Base-by-base conservation (phyloP, 53 echinoderm and acorn worm species). In the Actinopyga echinites region DNA sequence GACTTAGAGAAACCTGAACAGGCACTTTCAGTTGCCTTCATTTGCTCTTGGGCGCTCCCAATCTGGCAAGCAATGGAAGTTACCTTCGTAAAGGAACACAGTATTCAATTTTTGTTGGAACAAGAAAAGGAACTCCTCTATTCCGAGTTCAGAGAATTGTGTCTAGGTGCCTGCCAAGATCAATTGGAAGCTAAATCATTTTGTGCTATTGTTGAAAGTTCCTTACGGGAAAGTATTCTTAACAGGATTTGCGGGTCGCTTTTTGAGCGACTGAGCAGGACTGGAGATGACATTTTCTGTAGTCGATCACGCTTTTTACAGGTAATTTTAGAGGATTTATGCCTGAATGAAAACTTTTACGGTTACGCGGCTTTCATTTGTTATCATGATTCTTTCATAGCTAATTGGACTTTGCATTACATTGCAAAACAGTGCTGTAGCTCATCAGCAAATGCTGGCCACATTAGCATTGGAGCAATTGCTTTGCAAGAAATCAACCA, bases 241-340 rank as follows among this genome's bases (percentile, higher is more conserved):
- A 71, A 71, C 42, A 36, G 71, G 40, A 37, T 71, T 15, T 71
- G 71, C 71, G 34, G 37, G 23, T 36, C 22, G 13, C 7, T 71
- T 7, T 71, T 0, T 71, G 71, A 71, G 9, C 12, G 71, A 42
- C 31, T 71, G 37, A 38, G 38, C 23, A 35, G 22, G 40, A 42
- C 40, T 17, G 71, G 43, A 7, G 71, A 71, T 71, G 71, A 71
- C 8, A 71, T 71, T 37, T 71, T 71, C 43, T 71, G 71, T n/a
- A 71, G 71, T 34, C 35, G 71, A 71, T 42, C 38, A 9, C 71
- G 40, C 8, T 71, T 71, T n/a, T 21, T 71, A n/a, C 38, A 38
- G n/a, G 71, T 34, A 19, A 42, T 71, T 10, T 23, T 71, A 21
- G 22, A 71, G 21, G 40, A 38, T 9, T 7, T 71, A 12, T 71